These are phyloP conservation scores for Pica pica DNA, from an alignment of 2,113 vertebrate species.

Conservation along the genomic window DNA sequence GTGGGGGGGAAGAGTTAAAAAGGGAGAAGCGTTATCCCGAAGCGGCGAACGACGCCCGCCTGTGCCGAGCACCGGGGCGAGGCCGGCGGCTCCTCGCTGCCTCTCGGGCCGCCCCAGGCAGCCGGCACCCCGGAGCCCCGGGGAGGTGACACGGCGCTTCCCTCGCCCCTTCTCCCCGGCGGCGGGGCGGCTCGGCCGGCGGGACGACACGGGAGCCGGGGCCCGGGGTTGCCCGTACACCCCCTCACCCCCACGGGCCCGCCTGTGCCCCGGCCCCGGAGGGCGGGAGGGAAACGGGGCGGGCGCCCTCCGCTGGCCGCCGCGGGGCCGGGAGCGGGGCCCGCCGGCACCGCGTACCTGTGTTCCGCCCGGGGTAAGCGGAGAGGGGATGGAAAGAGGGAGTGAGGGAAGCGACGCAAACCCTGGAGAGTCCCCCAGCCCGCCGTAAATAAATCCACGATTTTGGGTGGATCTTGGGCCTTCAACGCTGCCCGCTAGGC, in stretches of 20 bases:
- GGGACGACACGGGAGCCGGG: rapidly evolving
- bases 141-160: not conserved
- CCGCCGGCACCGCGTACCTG: rapidly evolving
- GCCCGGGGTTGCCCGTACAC: rapidly evolving
- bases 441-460: not conserved
- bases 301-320: constrained; percentile 57
- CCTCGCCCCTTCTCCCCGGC: not conserved
- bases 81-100: not conserved
- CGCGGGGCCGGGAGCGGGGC: not conserved
- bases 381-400: too few species aligned
- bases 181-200: too few species aligned
- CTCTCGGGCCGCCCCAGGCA: not conserved
- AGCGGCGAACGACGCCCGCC: rapidly evolving
- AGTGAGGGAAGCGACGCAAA: too few species aligned
- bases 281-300: not conserved
- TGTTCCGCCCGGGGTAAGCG: not conserved
- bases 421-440: rapidly evolving
- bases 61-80: not conserved
- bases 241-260: not conserved
- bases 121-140: not conserved
- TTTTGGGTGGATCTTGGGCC: too few species aligned
- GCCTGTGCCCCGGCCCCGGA: not conserved
- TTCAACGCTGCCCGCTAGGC: not conserved
- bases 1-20: rapidly evolving
- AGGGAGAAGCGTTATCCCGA: not conserved